phyloP scores from a whole-genome alignment of 2,113 vertebrate genomes.

The Marmota monax region DNA sequence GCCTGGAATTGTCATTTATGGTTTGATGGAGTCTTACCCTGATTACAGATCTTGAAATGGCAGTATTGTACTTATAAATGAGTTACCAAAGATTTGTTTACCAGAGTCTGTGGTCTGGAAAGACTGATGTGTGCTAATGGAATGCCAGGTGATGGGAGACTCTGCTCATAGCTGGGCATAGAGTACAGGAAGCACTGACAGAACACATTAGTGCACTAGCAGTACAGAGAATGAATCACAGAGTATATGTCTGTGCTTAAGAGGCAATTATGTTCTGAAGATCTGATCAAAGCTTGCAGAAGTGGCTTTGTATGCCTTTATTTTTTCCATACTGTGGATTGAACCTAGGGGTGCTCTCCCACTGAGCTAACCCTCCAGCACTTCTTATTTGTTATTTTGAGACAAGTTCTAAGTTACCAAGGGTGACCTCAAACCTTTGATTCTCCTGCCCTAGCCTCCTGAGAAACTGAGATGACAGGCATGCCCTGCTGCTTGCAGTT shows the following conservation, averaged over 20 bases:
- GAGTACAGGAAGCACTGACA: background rate
- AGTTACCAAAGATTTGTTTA: background rate
- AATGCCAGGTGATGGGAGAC: background rate
- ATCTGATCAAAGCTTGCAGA: background rate
- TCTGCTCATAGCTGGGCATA: background rate
- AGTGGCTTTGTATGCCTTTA: background rate
- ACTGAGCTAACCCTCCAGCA: background rate
- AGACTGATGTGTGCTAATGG: background rate
- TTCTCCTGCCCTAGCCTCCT: background rate
- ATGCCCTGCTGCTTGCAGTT: background rate
- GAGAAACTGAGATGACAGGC: background rate
- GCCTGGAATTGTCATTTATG: background rate
- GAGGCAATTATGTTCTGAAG: background rate
- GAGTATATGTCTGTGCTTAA: background rate
- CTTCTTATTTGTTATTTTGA: background rate
- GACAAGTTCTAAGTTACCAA: background rate
- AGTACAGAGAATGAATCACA: background rate
- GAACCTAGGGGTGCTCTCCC: background rate
- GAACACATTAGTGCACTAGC: background rate
- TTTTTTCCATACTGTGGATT: background rate
- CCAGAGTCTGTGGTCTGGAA: background rate
- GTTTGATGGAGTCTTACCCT: background rate
- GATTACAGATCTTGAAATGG: background rate
- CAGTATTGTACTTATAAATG: background rate
- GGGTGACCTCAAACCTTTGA: background rate